These are phyloP conservation scores for Paraplagusia blochii DNA, from an alignment of 2,113 vertebrate species.

Conservation along the genomic window DNA sequence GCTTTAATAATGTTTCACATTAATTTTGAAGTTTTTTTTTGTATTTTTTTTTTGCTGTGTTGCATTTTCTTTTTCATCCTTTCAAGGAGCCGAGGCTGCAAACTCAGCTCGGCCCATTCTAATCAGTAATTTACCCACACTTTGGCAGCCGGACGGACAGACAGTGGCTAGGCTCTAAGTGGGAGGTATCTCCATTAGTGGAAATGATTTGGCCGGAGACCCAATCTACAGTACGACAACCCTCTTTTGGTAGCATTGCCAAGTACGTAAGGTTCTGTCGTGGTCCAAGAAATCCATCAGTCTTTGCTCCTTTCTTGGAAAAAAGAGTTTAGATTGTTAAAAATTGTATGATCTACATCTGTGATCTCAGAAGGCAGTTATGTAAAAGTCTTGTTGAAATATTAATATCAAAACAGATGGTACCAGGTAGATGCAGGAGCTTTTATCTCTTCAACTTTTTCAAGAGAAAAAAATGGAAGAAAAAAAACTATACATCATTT, in stretches of 20 bases:
- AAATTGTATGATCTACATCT: conserved; percentile 21
- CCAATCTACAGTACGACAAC: conserved; percentile 28
- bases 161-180: conserved; percentile 43
- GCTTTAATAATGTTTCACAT: background rate
- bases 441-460: conserved; percentile 9
- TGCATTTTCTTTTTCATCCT: conserved; percentile 10
- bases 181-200: conserved; percentile 57
- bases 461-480: no score
- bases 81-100: conserved; percentile 21
- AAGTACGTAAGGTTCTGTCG: conserved; percentile 21
- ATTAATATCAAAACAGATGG: conserved; percentile 24
- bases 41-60: conserved; percentile 1
- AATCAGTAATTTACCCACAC: conserved; percentile 36
- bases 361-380: conserved; percentile 33
- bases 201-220: conserved; percentile 51
- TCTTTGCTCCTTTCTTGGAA: conserved; percentile 16
- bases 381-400: conserved; percentile 25
- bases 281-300: conserved; percentile 38
- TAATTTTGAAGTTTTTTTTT: conserved; percentile 3
- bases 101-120: conserved; percentile 32
- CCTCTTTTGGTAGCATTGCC: conserved; percentile 11
- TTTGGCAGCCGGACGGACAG: conserved; percentile 40
- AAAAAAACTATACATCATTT: no score
- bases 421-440: conserved; percentile 26
- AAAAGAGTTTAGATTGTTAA: conserved; percentile 5